Evolutionary conservation across 1,140 invertebrate genomes (phyloP), one percentile per base, ranked within the genome.

Genomic region (Drosophila watanabei): DNA sequence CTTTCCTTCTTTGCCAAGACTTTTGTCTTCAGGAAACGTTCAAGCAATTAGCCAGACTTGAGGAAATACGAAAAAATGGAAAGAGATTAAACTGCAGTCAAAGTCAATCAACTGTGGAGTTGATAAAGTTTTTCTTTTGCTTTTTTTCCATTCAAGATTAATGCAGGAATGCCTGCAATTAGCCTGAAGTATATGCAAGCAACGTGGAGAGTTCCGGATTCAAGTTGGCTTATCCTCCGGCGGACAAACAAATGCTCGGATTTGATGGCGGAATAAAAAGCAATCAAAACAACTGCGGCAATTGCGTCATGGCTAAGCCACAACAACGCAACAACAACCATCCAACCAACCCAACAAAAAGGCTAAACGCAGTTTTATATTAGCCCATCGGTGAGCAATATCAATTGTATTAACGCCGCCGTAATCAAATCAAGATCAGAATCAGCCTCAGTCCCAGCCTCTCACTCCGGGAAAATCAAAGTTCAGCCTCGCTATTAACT

Each of bases 351-450:
- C 61, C 75, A 64, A 37, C 52, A 24, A 61, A 60, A 78, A 63
- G 54, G 37, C 52, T 51, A 73, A 72, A 73, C 54, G 66, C 16
- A 32, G 41, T 51, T 80, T 79, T 62, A 59, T 69, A 79, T 79
- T 83, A 70, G 73, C 65, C 68, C 45, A 57, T 56, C 54, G 75
- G 68, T 33, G 68, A 30, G 51, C 61, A 84, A 89, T 79, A 76
- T 89, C 86, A 90, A 89, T 89, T 89, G 85, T 85, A 90, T 89
- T 89, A 89, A 80, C 86, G 85, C 75, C 79, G 56, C 61, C 70
- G 75, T 89, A 89, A 89, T 89, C 85, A 89, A 89, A 89, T 89
- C 85, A 90, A 90, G 85, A 89, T 89, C 78, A 90, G 45, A 5
- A 59, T 68, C 85, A 89, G 69, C 54, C 75, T 63, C 52, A 65